Evolutionary conservation across 1,140 invertebrate species (phyloP), one percentile per base, ranked within the genome.

Genomic region (Drusus annulatus): DNA sequence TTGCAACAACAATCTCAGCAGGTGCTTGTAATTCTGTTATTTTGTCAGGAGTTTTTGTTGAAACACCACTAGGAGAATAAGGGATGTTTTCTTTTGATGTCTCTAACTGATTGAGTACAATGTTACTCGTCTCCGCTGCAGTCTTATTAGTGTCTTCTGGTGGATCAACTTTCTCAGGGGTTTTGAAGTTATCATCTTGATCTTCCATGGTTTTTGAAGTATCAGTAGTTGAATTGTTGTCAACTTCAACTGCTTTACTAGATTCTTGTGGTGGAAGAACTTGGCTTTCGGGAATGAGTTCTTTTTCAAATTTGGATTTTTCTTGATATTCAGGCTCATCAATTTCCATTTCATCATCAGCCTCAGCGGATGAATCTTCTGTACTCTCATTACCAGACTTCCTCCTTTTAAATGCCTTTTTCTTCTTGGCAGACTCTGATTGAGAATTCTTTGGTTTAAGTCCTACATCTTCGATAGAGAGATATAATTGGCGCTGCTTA

Each of bases 311-410:
- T 36, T 76, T 78, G 21, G 71, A 54, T 76, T 79, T 81, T 58
- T 79, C 63, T 62, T 80, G 23, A 78, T 81, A 76, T 81, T 90
- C 88, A 15, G 87, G 85, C 85, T 92, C 91, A 75, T 93, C 91
- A 28, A 91, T 89, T 83, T 92, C 91, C 91, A 92, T 92, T 85
- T 93, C 91, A 84, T 93, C 91, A 85, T 92, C 91, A 21, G 91
- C 91, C 85, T 92, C 91, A 4, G 91, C 91, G 23, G 90, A 92
- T 0, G 91, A 92, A 85, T 92, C 91, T 86, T 92, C 91, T 36
- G 89, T 89, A 79, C 63, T 89, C 13, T 87, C 90, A 25, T 79
- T 81, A 15, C 69, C 63, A 71, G 63, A 81, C 78, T 91, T 91
- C 79, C 89, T 90, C 69, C 92, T 92, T n/a, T 91, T 90, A 15